Percentiles rank a stretch among this genome's conserved stretches.
phyloP scores from a whole-genome alignment of 2,797 vertebrate species.

The Chiroxiphia lanceolata region DNA sequence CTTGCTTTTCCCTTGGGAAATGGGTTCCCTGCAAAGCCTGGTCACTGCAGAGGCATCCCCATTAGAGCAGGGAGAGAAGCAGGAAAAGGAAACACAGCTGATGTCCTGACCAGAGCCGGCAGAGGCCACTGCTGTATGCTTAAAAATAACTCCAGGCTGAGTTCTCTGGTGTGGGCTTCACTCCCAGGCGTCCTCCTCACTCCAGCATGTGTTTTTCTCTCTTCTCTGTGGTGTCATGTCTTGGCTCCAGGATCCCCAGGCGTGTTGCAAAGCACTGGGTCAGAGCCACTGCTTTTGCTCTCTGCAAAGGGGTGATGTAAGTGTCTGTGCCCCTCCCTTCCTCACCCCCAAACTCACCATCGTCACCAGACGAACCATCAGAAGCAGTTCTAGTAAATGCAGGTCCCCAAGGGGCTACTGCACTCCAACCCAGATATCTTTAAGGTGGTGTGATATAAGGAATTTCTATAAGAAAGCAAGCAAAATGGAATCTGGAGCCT shows the following conservation, averaged over 20 bases:
- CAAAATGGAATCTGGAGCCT: neutral
- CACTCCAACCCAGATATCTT: neutral
- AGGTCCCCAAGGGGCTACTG: neutral
- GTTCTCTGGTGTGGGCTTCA: neutral
- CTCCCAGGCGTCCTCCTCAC: neutral
- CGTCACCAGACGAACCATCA: neutral
- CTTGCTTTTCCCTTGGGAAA: neutral
- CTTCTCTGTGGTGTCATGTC: neutral
- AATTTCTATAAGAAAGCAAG: neutral
- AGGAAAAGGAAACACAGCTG: neutral
- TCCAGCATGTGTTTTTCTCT: neutral
- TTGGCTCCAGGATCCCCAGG: slow-evolving; percentile 23
- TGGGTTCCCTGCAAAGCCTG: neutral
- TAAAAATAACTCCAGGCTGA: neutral
- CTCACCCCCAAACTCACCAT: neutral
- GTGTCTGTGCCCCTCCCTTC: neutral
- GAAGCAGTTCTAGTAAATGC: neutral
- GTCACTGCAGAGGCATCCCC: neutral
- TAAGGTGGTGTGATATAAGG: neutral
- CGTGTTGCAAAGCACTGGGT: neutral
- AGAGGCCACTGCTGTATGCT: slow-evolving; percentile 60
- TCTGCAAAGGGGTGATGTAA: neutral
- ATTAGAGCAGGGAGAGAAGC: neutral
- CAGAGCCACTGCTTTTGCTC: neutral
- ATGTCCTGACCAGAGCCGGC: slow-evolving; percentile 4